Conservation (phyloP, 2,797 vertebrate genomes). For the Orestias chungarensis region DNA sequence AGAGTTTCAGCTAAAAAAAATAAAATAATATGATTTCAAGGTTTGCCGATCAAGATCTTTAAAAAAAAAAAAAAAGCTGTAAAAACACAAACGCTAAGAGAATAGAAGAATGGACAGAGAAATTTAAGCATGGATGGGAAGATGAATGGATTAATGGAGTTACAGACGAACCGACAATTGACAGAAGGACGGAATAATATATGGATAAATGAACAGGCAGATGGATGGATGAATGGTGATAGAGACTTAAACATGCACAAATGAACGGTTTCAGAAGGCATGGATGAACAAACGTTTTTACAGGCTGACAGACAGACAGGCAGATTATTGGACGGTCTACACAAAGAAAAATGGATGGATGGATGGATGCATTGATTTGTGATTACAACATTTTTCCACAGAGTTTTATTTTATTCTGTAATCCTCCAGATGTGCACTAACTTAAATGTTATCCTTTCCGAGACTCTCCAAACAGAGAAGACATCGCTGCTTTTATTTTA, state of each 20-base stretch:
- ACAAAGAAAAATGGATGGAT: neutral
- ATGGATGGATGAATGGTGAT: neutral
- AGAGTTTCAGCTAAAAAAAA: neutral
- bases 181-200: no score
- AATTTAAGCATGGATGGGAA: neutral
- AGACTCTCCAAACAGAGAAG: neutral
- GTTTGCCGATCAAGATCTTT: neutral
- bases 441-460: neutral
- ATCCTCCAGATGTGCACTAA: neutral
- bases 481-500: fast-evolving
- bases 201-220: no score
- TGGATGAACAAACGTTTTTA: neutral
- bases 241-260: no score
- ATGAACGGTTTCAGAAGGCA: no score
- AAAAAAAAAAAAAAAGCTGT: neutral
- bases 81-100: neutral
- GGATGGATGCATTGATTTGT: no score
- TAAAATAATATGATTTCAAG: no score
- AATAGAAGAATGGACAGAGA: neutral
- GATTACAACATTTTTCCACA: neutral
- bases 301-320: no score
- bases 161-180: neutral
- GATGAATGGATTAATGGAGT: neutral
- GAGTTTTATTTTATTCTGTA: neutral
- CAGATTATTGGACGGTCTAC: neutral